Evolutionary conservation across 2,797 vertebrate species (phyloP).

Genomic region (Sebastes trivittatus): DNA sequence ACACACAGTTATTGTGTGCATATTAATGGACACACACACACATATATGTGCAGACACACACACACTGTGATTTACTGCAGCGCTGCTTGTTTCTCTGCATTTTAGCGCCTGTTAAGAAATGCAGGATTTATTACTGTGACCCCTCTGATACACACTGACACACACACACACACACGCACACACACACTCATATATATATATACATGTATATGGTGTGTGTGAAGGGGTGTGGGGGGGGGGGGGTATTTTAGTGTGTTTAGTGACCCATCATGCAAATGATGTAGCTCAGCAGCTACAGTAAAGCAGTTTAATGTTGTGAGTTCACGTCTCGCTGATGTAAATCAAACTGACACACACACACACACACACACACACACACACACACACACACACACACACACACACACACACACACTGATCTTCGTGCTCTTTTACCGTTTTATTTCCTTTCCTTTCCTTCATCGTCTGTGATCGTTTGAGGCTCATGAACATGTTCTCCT

Average conservation of each 20-base stretch:
- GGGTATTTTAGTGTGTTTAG: conserved; percentile 40
- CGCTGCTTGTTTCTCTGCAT: conserved; percentile 72
- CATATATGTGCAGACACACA: conserved; percentile 26
- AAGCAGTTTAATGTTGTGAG: conserved; percentile 76
- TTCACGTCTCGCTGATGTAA: conserved; percentile 62
- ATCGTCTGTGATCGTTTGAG: no score
- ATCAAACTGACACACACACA: conserved; percentile 50
- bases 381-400: conserved; percentile 29
- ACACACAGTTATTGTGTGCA: background rate
- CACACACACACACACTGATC: background rate
- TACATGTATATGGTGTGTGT: background rate
- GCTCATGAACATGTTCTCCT: no score
- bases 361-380: background rate
- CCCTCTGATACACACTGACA: conserved; percentile 11
- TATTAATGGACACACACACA: conserved; percentile 10
- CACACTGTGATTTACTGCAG: conserved; percentile 74
- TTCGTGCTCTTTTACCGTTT: no score
- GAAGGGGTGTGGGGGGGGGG: background rate
- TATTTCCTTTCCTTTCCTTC: no score
- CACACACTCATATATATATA: background rate
- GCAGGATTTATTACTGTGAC: conserved; percentile 72
- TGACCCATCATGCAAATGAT: conserved; percentile 80
- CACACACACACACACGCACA: background rate
- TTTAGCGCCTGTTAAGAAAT: conserved; percentile 79
- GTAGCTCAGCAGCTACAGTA: conserved; percentile 72